These are phyloP conservation scores for Sebastes fasciatus DNA, from an alignment of 2,113 vertebrate species.

Conservation along the genomic window DNA sequence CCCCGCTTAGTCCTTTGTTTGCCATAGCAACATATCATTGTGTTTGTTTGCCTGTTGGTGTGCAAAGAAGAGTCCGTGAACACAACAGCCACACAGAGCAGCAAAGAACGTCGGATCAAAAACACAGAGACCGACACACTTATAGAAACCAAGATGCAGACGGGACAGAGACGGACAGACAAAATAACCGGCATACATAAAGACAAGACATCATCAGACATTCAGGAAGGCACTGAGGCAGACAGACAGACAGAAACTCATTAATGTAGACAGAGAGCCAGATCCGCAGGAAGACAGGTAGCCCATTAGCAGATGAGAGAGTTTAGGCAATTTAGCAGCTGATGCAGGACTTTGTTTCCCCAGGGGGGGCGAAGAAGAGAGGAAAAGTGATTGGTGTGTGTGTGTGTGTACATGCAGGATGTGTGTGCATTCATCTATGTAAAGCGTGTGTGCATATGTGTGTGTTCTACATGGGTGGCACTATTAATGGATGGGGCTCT, in stretches of 20 bases:
- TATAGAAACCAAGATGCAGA: conserved; percentile 3
- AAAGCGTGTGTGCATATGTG: conserved; percentile 25
- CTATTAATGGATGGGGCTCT: conserved; percentile 47
- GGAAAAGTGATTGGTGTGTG: conserved; percentile 35
- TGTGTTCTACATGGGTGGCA: conserved; percentile 44
- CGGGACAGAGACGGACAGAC: conserved; percentile 14
- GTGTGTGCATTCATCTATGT: conserved; percentile 30
- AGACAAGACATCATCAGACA: conserved; percentile 59
- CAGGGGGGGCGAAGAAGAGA: conserved; percentile 28
- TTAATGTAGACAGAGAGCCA: conserved; percentile 61
- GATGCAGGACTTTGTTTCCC: conserved; percentile 68
- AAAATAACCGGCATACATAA: conserved; percentile 32
- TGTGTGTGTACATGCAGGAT: background rate
- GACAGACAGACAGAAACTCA: conserved; percentile 57
- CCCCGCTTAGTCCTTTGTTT: conserved; percentile 41
- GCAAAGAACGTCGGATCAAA: background rate
- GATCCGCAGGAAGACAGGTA: conserved; percentile 63
- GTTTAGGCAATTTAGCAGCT: conserved; percentile 76
- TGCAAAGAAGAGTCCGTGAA: background rate
- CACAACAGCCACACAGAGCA: background rate
- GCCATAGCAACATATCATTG: conserved; percentile 41
- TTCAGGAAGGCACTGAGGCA: conserved; percentile 56
- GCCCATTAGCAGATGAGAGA: conserved; percentile 74
- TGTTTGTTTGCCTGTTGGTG: conserved; percentile 9
- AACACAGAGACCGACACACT: conserved; percentile 3